Conservation (phyloP, 1,140 invertebrate species). For the Megalopta genalis region DNA sequence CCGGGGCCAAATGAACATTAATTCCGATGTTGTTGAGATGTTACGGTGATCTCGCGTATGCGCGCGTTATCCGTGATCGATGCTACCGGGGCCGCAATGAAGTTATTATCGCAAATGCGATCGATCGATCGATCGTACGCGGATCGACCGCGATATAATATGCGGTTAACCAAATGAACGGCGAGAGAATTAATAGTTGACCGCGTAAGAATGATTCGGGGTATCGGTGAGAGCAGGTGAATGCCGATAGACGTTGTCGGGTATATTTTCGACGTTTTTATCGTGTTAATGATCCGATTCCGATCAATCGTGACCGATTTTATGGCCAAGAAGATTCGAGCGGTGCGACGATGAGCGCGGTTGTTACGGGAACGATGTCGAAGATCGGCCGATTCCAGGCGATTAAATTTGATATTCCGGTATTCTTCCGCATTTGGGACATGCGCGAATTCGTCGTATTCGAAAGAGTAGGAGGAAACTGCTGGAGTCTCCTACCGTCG, state of each 20-base stretch:
- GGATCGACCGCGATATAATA: neutral
- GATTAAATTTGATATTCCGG: too few relatives aligned
- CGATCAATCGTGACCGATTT: too few relatives aligned
- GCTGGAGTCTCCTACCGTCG: too few relatives aligned
- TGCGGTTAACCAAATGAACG: conserved; percentile 22
- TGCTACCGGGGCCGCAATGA: conserved; percentile 8
- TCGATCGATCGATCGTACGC: conserved; percentile 22
- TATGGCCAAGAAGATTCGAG: too few relatives aligned
- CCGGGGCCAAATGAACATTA: neutral
- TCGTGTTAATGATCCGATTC: neutral
- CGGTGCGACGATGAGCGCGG: too few relatives aligned
- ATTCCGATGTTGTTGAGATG: conserved; percentile 4
- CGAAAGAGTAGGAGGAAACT: too few relatives aligned
- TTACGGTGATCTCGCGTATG: neutral
- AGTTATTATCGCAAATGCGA: conserved; percentile 25
- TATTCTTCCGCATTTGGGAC: too few relatives aligned
- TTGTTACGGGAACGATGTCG: too few relatives aligned
- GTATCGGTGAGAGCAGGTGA: neutral
- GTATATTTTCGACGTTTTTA: neutral
- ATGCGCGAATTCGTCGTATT: too few relatives aligned
- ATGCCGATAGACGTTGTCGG: neutral
- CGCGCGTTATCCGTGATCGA: neutral
- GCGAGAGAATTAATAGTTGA: neutral
- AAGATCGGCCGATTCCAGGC: too few relatives aligned
- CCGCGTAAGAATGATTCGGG: neutral